Base-by-base conservation (phyloP, 2,797 vertebrate genomes). In the Alfaro cultratus region DNA sequence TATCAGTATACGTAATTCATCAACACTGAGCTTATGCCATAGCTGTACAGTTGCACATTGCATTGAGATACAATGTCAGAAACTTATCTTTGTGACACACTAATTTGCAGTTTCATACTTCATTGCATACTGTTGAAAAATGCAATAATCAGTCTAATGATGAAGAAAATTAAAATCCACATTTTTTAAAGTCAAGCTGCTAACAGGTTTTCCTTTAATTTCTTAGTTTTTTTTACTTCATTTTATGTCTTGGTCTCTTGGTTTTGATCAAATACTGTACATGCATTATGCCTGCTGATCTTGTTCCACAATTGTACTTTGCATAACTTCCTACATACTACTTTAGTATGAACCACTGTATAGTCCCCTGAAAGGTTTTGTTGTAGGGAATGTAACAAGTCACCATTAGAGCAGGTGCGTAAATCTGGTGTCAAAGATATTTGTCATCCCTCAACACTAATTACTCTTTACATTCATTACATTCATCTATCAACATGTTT, bases 361-460 rank as follows among this genome's bases (percentile, higher is more conserved):
- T 39, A 57, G 26, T 43, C 64, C 74, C 4, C 36, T 77, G 2
- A 71, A 34, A 72, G 47, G 5, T 62, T 78, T 80, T 29, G 71
- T 83, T 79, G 57, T 16, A 18, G 4, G 1, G 67, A 36, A 46
- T 80, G 9, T 71, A 62, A 60, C 85, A 85, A 72, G 78, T 87
- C 77, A 86, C 77, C 76, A 84, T 80, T 81, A 49, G 76, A 53
- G 51, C 51, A 10, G 51, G 51, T 47, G 16, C 4, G 4, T 18
- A 47, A 47, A 16, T 47, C 46, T 53, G 10, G 72, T 81, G 5
- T 85, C 34, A 76, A 57, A 70, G 75, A 78, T 73, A 79, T 82
- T 78, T 88, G 67, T 86, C 80, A 85, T 90, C 76, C 73, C 76
- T 68, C 86, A 82, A 46, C 73, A 79, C 45, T 74, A 21, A 13